These are phyloP conservation scores for Neosalanx taihuensis DNA, from an alignment of 2,797 vertebrate species.

Conservation along the genomic window DNA sequence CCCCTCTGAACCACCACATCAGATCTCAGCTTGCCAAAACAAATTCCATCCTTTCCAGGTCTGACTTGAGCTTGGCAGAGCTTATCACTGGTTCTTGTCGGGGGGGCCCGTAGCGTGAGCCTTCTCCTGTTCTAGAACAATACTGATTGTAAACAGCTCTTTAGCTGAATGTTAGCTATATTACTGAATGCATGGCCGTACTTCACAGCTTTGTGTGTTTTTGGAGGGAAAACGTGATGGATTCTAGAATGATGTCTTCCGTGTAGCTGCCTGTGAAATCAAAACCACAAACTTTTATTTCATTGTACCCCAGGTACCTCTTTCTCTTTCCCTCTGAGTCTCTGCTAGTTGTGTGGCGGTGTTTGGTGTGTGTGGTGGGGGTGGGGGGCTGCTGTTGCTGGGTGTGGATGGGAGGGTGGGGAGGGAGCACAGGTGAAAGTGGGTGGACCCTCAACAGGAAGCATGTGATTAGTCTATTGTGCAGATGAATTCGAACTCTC, in stretches of 20 bases:
- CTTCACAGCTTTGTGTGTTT: neutral
- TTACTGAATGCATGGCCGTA: neutral
- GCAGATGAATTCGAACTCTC: conserved; percentile 20
- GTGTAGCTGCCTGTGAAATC: neutral
- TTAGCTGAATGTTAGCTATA: neutral
- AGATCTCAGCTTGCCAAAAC: neutral
- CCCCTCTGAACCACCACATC: conserved; percentile 5
- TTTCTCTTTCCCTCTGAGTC: neutral
- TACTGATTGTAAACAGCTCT: neutral
- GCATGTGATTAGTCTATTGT: conserved; percentile 62
- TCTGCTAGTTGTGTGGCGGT: conserved; percentile 23
- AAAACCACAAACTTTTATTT: conserved; percentile 1
- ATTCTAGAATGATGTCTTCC: neutral
- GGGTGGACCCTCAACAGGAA: conserved; percentile 67
- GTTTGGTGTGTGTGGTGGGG: conserved; percentile 1
- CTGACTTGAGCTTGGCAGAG: neutral
- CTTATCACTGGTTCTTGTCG: neutral
- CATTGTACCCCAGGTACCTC: conserved; percentile 8
- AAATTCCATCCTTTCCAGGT: neutral
- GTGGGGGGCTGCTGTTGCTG: neutral
- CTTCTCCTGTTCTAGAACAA: neutral
- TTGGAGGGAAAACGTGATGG: neutral
- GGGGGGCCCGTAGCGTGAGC: neutral
- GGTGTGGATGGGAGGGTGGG: conserved; percentile 36
- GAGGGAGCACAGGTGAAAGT: conserved; percentile 57